Percentiles rank a stretch among this genome's conserved stretches.
Evolutionary conservation across 2,797 vertebrate species (phyloP).

Genomic region (Chromobotia macracanthus): DNA sequence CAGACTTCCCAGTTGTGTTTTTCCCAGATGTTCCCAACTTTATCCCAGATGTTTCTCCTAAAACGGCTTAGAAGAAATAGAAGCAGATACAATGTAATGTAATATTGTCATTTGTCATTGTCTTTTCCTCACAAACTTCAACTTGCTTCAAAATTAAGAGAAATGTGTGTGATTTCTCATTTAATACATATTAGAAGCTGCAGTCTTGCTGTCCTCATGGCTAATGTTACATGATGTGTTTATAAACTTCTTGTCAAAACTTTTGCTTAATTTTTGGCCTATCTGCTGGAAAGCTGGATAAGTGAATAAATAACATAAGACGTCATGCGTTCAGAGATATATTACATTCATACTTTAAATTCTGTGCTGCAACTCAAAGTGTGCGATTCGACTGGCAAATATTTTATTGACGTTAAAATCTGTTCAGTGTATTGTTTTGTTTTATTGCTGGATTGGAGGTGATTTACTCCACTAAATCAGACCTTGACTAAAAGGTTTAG

Average conservation of each 20-base stretch:
- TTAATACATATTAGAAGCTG: slow-evolving; percentile 64
- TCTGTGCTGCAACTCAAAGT: background rate
- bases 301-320: slow-evolving; percentile 7
- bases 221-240: slow-evolving; percentile 70
- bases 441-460: too few relatives aligned
- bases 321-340: background rate
- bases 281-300: slow-evolving; percentile 16
- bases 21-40: too few relatives aligned
- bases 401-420: background rate
- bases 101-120: too few relatives aligned
- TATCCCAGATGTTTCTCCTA: too few relatives aligned
- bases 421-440: background rate
- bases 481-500: too few relatives aligned
- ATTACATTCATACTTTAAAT: background rate
- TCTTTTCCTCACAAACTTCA: slow-evolving; percentile 53
- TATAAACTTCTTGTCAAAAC: slow-evolving; percentile 63
- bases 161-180: slow-evolving; percentile 63
- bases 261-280: slow-evolving; percentile 10
- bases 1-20: too few relatives aligned
- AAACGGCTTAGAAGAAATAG: too few relatives aligned
- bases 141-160: slow-evolving; percentile 51
- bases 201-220: slow-evolving; percentile 48
- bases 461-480: too few relatives aligned
- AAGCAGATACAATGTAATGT: too few relatives aligned
- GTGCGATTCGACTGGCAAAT: background rate